phyloP scores from a whole-genome alignment of 2,888 invertebrate genomes.

The Pyralis farinalis region DNA sequence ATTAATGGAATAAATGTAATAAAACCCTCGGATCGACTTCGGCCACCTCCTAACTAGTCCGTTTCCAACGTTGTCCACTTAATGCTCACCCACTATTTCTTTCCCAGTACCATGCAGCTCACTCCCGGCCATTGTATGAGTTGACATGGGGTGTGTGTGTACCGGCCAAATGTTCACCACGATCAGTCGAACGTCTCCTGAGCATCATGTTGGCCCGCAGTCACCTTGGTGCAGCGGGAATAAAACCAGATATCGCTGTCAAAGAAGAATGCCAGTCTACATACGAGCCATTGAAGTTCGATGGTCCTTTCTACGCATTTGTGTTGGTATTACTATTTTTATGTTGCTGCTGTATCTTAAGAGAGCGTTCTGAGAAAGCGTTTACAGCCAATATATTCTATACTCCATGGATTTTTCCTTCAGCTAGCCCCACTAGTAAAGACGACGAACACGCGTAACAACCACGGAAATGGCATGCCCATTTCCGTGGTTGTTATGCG shows the following conservation, averaged over 20 bases:
- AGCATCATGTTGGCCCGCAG: slow-evolving; percentile 53
- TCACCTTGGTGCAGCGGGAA: slow-evolving; percentile 58
- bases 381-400: too few species aligned
- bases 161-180: slow-evolving; percentile 63
- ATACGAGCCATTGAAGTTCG: slow-evolving; percentile 36
- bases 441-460: too few species aligned
- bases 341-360: too few species aligned
- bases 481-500: too few species aligned
- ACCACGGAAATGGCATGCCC: too few species aligned
- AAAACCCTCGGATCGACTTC: too few species aligned
- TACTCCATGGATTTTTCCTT: too few species aligned
- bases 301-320: slow-evolving; percentile 49
- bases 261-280: slow-evolving; percentile 50
- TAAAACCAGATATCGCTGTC: slow-evolving; percentile 46
- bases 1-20: too few species aligned
- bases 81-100: not conserved
- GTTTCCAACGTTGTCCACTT: too few species aligned
- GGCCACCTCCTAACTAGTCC: too few species aligned
- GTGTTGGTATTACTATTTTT: slow-evolving; percentile 56
- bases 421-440: too few species aligned
- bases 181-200: slow-evolving; percentile 49
- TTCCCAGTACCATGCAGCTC: slow-evolving; percentile 43
- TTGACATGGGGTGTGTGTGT: slow-evolving; percentile 80
- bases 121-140: slow-evolving; percentile 51
- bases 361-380: too few species aligned